Evolutionary conservation across 2,113 vertebrate genomes (phyloP).

Genomic region (Clupea harengus): DNA sequence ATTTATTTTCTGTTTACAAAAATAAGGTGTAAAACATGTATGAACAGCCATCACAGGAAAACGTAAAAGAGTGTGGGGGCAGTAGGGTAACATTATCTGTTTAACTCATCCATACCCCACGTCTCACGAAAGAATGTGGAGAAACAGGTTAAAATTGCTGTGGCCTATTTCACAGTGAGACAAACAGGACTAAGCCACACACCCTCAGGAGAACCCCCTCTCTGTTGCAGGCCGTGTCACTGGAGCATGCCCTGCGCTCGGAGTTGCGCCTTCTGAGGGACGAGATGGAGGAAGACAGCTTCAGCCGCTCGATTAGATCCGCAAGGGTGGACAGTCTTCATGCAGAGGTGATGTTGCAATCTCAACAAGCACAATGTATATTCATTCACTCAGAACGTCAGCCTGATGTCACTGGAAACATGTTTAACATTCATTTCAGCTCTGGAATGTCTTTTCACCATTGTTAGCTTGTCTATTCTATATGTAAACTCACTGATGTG

Average conservation of each 20-base stretch:
- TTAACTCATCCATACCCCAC: not conserved
- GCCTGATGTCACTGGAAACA: not conserved
- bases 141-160: constrained; percentile 50
- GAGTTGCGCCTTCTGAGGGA: constrained; percentile 71
- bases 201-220: not conserved
- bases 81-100: not conserved
- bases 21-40: not conserved
- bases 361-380: not conserved
- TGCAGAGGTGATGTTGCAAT: constrained; percentile 64
- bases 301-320: constrained; percentile 67
- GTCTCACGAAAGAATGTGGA: constrained; percentile 51
- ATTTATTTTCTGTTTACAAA: not conserved
- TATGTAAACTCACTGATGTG: not conserved
- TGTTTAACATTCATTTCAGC: not conserved
- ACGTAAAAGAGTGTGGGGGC: not conserved
- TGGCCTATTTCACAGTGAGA: not conserved
- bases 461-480: not conserved
- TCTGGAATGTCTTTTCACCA: not conserved
- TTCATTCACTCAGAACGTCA: not conserved
- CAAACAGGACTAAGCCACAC: not conserved
- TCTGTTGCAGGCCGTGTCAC: constrained; percentile 67
- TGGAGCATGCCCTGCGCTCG: constrained; percentile 70
- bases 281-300: constrained; percentile 73
- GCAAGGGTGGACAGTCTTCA: constrained; percentile 66
- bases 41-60: not conserved